Conservation (phyloP, 2,888 invertebrate genomes). For the Drosophila picticornis region DNA sequence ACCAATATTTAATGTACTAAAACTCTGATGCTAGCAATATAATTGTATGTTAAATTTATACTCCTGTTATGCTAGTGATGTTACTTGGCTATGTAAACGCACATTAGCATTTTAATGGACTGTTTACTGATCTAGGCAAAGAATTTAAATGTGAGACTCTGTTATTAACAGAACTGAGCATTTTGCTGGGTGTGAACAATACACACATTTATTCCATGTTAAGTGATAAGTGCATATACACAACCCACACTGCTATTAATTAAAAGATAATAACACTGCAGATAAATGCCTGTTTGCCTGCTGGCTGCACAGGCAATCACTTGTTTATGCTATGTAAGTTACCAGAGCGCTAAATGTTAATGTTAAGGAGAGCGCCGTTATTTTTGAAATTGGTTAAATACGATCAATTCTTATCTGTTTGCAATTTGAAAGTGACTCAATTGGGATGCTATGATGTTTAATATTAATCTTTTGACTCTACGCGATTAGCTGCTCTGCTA, state of each 20-base stretch:
- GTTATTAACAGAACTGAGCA: background rate
- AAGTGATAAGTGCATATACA: background rate
- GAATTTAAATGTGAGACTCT: background rate
- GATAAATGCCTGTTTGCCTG: background rate
- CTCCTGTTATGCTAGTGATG: background rate
- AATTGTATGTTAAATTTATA: background rate
- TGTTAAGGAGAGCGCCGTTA: background rate
- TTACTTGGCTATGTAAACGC: background rate
- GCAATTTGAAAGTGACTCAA: background rate
- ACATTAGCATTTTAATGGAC: background rate
- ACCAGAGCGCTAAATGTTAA: background rate
- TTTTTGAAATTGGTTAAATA: background rate
- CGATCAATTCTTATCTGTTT: background rate
- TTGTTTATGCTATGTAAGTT: background rate
- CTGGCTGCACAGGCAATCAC: background rate
- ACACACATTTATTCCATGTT: background rate
- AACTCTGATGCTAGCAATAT: background rate
- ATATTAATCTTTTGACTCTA: background rate
- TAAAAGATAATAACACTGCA: background rate
- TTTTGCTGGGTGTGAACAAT: background rate
- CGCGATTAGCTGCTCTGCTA: background rate
- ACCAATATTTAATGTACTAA: background rate
- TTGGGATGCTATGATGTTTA: background rate
- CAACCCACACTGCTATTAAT: background rate
- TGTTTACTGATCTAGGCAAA: background rate